Evolutionary conservation across 2,888 invertebrate genomes (phyloP).

Genomic region (Agrochola lychnidis): DNA sequence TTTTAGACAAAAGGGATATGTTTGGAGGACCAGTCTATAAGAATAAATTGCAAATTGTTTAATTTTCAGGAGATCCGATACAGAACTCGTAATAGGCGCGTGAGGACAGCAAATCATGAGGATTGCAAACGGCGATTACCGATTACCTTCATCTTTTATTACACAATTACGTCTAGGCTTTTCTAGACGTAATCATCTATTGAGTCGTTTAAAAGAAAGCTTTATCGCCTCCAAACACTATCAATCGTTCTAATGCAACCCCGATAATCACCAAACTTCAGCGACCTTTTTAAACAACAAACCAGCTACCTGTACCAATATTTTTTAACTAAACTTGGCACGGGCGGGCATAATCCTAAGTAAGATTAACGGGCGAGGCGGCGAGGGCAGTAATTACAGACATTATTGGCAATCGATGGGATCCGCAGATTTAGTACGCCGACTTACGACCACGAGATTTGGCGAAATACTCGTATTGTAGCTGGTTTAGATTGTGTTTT

Average conservation of each 20-base stretch:
- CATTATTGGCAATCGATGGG: conserved; percentile 88
- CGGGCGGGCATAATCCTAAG: conserved; percentile 72
- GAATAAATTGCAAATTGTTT: background rate
- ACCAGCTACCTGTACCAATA: conserved; percentile 62
- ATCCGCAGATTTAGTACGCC: conserved; percentile 82
- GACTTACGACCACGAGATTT: conserved; percentile 69
- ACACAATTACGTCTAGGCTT: background rate
- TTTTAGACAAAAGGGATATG: background rate
- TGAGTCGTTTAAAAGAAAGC: background rate
- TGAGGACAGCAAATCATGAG: background rate
- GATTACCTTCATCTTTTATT: background rate
- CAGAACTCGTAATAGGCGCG: background rate
- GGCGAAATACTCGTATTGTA: conserved; percentile 47
- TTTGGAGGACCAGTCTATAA: background rate
- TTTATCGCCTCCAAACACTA: background rate
- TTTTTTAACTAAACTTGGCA: conserved; percentile 84
- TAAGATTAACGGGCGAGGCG: conserved; percentile 77
- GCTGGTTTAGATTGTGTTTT: conserved; percentile 23
- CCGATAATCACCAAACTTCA: conserved; percentile 51
- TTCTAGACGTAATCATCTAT: background rate
- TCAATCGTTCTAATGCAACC: conserved; percentile 12
- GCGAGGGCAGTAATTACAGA: conserved; percentile 84
- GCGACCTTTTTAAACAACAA: conserved; percentile 48
- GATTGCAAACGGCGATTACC: background rate
- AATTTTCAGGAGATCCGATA: background rate